Percentiles rank a stretch among this genome's conserved stretches.
Conservation (phyloP, 92 coral and sea anemone genomes). For the Siderastrea radians region DNA sequence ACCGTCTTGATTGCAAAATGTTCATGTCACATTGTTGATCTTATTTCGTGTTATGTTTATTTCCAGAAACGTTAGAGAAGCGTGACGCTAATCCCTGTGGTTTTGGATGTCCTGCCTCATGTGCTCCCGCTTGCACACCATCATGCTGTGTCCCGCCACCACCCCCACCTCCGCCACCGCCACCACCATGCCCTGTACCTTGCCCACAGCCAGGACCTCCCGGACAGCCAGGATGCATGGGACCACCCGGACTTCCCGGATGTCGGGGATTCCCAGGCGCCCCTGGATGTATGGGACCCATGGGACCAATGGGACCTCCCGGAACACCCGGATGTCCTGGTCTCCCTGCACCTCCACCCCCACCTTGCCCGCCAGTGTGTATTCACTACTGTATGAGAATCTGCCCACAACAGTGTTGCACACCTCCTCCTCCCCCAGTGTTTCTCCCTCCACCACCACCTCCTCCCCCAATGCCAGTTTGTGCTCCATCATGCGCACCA, state of each 20-base stretch:
- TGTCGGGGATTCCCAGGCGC: slow-evolving; percentile 79
- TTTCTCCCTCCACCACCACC: slow-evolving; percentile 87
- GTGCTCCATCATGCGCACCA: slow-evolving; percentile 76
- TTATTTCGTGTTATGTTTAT: slow-evolving; percentile 3
- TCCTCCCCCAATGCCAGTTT: slow-evolving; percentile 79
- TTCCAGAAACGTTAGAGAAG: slow-evolving; percentile 62
- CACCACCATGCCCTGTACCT: slow-evolving; percentile 80
- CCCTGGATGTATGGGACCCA: slow-evolving; percentile 89
- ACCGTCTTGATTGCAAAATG: neutral
- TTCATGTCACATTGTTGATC: neutral
- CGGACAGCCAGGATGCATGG: slow-evolving; percentile 92
- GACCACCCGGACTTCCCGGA: slow-evolving; percentile 95
- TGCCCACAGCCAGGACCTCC: slow-evolving; percentile 93
- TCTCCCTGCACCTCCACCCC: slow-evolving; percentile 92
- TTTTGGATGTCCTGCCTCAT: slow-evolving; percentile 59
- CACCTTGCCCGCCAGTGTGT: slow-evolving; percentile 94
- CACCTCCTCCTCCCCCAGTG: slow-evolving; percentile 78
- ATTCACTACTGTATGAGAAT: slow-evolving; percentile 95
- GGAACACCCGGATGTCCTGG: slow-evolving; percentile 95
- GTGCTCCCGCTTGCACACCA: slow-evolving; percentile 83
- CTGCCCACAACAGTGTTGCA: slow-evolving; percentile 91
- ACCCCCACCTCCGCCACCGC: slow-evolving; percentile 82
- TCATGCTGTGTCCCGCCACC: slow-evolving; percentile 88
- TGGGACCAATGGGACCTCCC: slow-evolving; percentile 93
- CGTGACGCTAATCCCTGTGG: slow-evolving; percentile 92